Evolutionary conservation across 2,797 vertebrate species (phyloP).

Genomic region (Thunnus albacares): DNA sequence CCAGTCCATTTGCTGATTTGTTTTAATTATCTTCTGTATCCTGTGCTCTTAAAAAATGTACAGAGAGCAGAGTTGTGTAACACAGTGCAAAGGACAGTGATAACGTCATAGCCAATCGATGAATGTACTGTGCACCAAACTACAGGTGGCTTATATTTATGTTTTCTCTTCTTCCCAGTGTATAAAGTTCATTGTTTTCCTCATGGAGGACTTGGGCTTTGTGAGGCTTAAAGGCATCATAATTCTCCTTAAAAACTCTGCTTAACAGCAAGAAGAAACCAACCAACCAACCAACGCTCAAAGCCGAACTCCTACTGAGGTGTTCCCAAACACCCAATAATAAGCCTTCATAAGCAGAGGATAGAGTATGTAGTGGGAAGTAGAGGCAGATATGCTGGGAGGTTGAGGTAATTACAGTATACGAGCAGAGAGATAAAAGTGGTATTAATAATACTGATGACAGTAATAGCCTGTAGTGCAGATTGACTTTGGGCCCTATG

Average conservation of each 20-base stretch:
- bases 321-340: constrained; percentile 45
- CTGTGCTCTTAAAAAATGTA: neutral
- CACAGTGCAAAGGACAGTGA: neutral
- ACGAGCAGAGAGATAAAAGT: constrained; percentile 71
- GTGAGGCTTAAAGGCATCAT: neutral
- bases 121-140: neutral
- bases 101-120: neutral
- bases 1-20: constrained; percentile 22
- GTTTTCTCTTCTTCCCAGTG: neutral
- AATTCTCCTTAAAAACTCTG: constrained; percentile 13
- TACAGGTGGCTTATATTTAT: neutral
- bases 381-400: constrained; percentile 55
- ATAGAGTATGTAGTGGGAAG: constrained; percentile 33
- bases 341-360: constrained; percentile 36
- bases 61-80: neutral
- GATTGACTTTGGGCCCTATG: constrained; percentile 68
- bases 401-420: constrained; percentile 70
- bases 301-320: constrained; percentile 14
- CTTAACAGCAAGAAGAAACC: constrained; percentile 25
- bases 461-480: constrained; percentile 69
- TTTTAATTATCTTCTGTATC: constrained; percentile 21
- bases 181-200: neutral
- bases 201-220: neutral
- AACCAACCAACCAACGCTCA: neutral
- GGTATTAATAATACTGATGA: constrained; percentile 75